Percentiles rank a stretch among this genome's conserved stretches.
These are phyloP conservation scores for Dinoponera quadriceps DNA, from an alignment of 1,140 invertebrate genomes.

Conservation along the genomic window DNA sequence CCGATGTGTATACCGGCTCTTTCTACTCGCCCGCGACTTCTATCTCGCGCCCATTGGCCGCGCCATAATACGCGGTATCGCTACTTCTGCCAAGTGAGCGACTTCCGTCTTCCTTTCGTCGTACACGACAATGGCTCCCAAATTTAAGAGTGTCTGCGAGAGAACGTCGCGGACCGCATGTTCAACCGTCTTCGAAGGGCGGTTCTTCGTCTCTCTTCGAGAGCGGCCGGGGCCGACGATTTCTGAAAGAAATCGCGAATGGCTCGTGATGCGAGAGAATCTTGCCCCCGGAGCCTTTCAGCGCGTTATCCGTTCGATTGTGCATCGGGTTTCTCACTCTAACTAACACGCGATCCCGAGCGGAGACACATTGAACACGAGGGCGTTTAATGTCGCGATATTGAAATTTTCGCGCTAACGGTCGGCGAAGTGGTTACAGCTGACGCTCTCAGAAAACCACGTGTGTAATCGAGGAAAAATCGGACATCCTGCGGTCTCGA, in stretches of 20 bases:
- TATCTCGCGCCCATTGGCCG: constrained; percentile 40
- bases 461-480: neutral
- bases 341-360: neutral
- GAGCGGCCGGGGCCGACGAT: neutral
- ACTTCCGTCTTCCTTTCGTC: constrained; percentile 81
- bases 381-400: no score
- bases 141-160: constrained; percentile 82
- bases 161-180: constrained; percentile 62
- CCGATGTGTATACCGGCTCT: constrained; percentile 22
- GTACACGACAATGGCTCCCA: constrained; percentile 81
- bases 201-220: constrained; percentile 13
- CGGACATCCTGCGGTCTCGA: neutral
- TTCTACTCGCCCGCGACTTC: constrained; percentile 51
- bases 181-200: constrained; percentile 55
- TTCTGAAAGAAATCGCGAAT: constrained; percentile 16
- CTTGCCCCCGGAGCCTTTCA: neutral
- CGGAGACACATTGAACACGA: no score
- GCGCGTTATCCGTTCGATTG: neutral
- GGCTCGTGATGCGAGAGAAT: constrained; percentile 1
- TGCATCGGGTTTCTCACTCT: neutral
- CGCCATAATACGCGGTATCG: constrained; percentile 80
- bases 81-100: constrained; percentile 83
- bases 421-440: no score
- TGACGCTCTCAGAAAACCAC: no score
- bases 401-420: no score